Evolutionary conservation across 1,140 invertebrate genomes (phyloP), one percentile per base, ranked within the genome.

Genomic region (Atopsyche davidsoni): DNA sequence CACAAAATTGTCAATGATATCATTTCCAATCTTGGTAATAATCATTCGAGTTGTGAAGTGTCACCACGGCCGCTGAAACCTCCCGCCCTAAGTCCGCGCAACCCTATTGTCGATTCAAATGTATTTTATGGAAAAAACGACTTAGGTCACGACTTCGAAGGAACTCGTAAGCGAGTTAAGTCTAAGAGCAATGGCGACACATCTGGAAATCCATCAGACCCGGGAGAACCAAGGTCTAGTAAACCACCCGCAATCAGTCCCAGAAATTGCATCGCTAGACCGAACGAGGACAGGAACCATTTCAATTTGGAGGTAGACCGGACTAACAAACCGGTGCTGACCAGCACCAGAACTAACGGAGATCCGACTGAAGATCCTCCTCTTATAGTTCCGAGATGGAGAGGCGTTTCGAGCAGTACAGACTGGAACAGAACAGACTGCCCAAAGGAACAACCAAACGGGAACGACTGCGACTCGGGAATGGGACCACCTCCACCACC

Each of bases 21-120:
- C 28, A 52, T 53, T 11, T 43, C 55, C 1, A 53, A 57, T 13
- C 42, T 36, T 9, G 40, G 39, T n/a, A 43, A 28, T n/a, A 53
- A 48, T 44, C 35, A 40, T n/a, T 13, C 3, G 2, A n/a, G n/a
- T 16, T 28, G 2, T 14, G 38, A 51, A 19, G 23, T 53, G 11
- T 57, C 53, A 14, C 46, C 58, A 10, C 55, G 61, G 2, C 58
- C 61, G 1, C 25, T 39, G 16, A 59, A 63, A 2, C 59, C 61
- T 2, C 44, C 54, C 16, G 63, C 62, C 43, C 51, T 70, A 34
- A 69, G 65, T 1, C 69, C 69, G 16, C 62, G 69, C 4, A 54
- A 60, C 10, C 64, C 68, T 10, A 68, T 69, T n/a, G 67, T 68
- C 1, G 69, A 70, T 59, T 60, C 65, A 0, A 68, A 66, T 42